A percentile compares a stretch with the other conserved stretches of the same genome.
These are phyloP conservation scores for Actinia equina DNA, from an alignment of 64 coral and sea anemone species.

Conservation along the genomic window DNA sequence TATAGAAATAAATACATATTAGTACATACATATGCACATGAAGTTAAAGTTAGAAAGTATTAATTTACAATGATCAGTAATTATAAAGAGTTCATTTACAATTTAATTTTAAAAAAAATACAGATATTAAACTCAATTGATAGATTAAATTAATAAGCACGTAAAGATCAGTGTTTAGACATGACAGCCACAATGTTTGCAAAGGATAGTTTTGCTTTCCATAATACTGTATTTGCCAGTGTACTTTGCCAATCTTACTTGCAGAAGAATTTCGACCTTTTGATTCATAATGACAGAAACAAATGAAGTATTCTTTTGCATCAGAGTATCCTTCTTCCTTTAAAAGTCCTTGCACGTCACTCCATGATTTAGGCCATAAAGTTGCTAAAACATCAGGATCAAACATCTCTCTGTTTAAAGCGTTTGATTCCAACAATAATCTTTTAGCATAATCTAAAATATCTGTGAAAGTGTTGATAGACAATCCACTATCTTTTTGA, in stretches of 20 bases:
- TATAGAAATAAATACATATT: no score
- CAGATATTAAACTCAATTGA: no score
- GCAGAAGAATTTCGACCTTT: conserved; percentile 27
- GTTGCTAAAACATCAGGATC: conserved; percentile 53
- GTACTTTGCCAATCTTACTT: conserved; percentile 21
- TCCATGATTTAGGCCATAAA: conserved; percentile 79
- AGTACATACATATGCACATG: no score
- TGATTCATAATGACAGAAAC: conserved; percentile 37
- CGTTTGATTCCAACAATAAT: conserved; percentile 19
- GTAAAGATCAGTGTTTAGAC: no score
- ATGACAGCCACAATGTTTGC: conserved; percentile 39
- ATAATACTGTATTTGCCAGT: conserved; percentile 62
- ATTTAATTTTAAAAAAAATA: no score
- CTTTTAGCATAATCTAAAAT: conserved; percentile 55
- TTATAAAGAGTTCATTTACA: no score
- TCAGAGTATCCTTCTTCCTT: conserved; percentile 76
- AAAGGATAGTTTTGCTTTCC: conserved; percentile 47
- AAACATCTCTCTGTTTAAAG: conserved; percentile 22
- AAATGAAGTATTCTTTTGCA: conserved; percentile 64
- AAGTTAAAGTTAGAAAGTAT: no score
- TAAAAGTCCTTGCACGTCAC: conserved; percentile 48
- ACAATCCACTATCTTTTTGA: conserved; percentile 44
- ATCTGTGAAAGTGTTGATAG: conserved; percentile 48
- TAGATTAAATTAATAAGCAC: no score
- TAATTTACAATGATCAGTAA: no score